Evolutionary conservation across 1,140 invertebrate genomes (phyloP), one percentile per base, ranked within the genome.

Genomic region (Brachionus paranguensis): DNA sequence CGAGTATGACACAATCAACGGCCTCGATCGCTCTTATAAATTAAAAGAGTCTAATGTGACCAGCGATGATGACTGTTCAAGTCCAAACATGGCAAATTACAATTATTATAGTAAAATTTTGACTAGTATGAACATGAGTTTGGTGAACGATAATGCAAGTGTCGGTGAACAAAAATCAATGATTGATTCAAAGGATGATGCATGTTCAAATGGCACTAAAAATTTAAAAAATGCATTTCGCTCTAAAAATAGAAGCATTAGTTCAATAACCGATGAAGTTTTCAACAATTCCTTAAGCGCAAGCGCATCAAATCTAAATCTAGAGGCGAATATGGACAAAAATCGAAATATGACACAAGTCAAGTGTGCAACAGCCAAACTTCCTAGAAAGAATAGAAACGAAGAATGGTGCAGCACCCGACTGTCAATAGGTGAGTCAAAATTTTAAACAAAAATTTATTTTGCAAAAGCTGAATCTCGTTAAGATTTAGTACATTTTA

Each of bases 31-130:
- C 0, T 24, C 24, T 24, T 24, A 37, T 7, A 37, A 37, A 37
- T 1, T 37, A 37, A 76, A 76, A 76, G 43, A 76, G 3, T 33
- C 43, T 14, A 37, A 3, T 68, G 10, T 14, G 1, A 8, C 17
- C 29, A 81, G 41, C 24, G 78, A 81, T 47, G 78, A 81, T 43
- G 78, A 81, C 12, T n/a, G 17, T 24, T 60, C 29, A 41, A 64
- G 64, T 64, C 27, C 53, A 33, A 45, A 64, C 24, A 81, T 64
- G 64, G 5, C 20, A 45, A 81, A 45, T 47, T 81, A 81, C 29
- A 33, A 81, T 24, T 81, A 81, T 64, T 81, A 81, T 68, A 81
- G 78, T 37, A 60, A 60, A 43, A 81, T 81, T 14, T 37, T 81
- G 64, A 64, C n/a, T 6, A 81, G 41, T 43, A 64, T 81, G 43